Conservation (phyloP, 2,113 vertebrate genomes). For the Entomyzon cyanotis region DNA sequence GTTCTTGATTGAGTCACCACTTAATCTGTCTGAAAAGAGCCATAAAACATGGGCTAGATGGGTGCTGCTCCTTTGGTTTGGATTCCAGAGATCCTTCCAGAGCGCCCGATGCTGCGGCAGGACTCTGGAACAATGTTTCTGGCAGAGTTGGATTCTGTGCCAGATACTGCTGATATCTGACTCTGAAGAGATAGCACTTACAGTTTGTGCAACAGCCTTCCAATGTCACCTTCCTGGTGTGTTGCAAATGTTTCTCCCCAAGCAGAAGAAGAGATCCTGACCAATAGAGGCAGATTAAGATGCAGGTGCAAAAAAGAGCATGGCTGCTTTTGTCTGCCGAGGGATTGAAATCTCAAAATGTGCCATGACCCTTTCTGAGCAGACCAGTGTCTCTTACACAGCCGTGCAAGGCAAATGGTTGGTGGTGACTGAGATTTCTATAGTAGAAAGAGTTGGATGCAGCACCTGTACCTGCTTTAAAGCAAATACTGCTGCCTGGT, state of each 20-base stretch:
- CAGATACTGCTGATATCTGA: neutral
- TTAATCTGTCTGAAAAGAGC: neutral
- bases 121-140: neutral
- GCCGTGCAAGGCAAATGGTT: neutral
- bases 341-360: conserved; percentile 39
- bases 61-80: neutral
- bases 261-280: neutral
- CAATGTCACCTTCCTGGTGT: neutral
- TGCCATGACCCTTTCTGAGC: neutral
- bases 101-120: rapidly evolving
- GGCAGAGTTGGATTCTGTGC: neutral
- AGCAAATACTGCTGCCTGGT: neutral
- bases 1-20: neutral
- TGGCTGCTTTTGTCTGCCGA: conserved; percentile 3
- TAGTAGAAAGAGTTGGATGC: neutral
- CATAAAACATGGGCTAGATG: neutral
- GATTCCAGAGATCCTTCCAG: neutral
- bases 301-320: neutral
- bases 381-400: neutral
- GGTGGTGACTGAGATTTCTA: conserved; percentile 8
- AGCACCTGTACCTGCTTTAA: neutral
- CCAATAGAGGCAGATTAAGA: neutral
- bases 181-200: neutral
- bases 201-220: neutral
- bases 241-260: neutral